phyloP scores from a whole-genome alignment of 2,888 invertebrate species.

The Zele albiditarsus region DNA sequence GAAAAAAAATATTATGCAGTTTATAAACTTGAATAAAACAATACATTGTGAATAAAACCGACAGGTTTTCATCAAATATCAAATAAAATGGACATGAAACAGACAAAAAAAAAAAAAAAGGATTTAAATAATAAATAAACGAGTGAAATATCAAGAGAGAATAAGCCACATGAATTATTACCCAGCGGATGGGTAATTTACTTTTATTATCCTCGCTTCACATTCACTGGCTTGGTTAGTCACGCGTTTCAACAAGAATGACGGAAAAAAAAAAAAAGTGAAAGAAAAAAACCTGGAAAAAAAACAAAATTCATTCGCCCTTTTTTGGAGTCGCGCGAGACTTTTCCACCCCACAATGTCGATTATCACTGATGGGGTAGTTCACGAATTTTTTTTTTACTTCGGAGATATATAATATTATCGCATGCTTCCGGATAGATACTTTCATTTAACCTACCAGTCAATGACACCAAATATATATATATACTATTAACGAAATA shows the following conservation, averaged over 20 bases:
- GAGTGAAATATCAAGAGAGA: conserved; percentile 11
- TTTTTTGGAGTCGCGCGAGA: conserved; percentile 10
- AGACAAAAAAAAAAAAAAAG: conserved; percentile 21
- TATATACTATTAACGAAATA: background rate
- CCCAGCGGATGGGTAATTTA: conserved; percentile 49
- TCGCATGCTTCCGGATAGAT: conserved; percentile 41
- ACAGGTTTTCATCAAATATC: background rate
- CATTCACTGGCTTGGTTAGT: conserved; percentile 40
- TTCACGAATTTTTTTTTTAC: conserved; percentile 47
- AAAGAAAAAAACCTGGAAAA: conserved; percentile 38
- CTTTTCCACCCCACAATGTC: conserved; percentile 20
- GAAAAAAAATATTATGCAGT: background rate
- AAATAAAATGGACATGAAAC: background rate
- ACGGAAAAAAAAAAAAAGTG: conserved; percentile 34
- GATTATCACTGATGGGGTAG: conserved; percentile 34
- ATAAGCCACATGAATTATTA: conserved; percentile 40
- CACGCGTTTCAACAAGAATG: conserved; percentile 41
- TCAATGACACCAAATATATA: background rate
- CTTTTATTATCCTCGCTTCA: conserved; percentile 49
- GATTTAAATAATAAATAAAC: conserved; percentile 26
- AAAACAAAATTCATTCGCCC: conserved; percentile 36
- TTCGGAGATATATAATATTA: conserved; percentile 39
- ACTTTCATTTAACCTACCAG: conserved; percentile 38
- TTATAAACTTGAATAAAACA: background rate
- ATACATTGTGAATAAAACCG: background rate